phyloP scores from a whole-genome alignment of 1,140 invertebrate species.

The Drosophila insularis region DNA sequence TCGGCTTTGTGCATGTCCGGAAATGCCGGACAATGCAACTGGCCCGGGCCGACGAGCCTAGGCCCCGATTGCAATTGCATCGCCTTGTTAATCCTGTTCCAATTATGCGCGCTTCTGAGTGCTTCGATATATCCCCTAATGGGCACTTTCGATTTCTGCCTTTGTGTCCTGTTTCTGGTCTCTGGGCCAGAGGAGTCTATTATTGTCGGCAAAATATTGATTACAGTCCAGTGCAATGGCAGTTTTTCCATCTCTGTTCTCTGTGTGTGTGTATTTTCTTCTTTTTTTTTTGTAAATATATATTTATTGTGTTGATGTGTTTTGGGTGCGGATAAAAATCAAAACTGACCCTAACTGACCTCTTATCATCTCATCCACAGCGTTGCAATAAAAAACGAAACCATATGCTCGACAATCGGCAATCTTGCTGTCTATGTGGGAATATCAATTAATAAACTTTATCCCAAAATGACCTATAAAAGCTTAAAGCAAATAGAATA shows the following conservation, averaged over 20 bases:
- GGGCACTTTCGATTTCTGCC: conserved; percentile 71
- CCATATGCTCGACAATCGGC: neutral
- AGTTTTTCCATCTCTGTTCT: conserved; percentile 14
- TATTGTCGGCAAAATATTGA: conserved; percentile 73
- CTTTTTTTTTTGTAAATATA: neutral
- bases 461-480: too few relatives aligned
- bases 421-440: too few relatives aligned
- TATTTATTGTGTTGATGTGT: conserved; percentile 4
- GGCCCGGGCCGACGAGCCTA: conserved; percentile 2
- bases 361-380: neutral
- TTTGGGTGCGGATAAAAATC: conserved; percentile 4
- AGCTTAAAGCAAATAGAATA: too few relatives aligned
- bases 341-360: conserved; percentile 4
- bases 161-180: conserved; percentile 49
- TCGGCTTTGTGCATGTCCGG: conserved; percentile 37
- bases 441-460: too few relatives aligned
- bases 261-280: neutral
- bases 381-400: neutral
- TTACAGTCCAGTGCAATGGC: conserved; percentile 55
- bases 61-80: conserved; percentile 47
- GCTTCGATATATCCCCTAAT: conserved; percentile 63
- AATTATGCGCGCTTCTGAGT: conserved; percentile 76
- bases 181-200: conserved; percentile 36
- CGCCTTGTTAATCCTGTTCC: conserved; percentile 77
- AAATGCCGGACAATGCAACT: conserved; percentile 65